Base-by-base conservation (phyloP, 2,113 vertebrate species). In the Pituophis catenifer region DNA sequence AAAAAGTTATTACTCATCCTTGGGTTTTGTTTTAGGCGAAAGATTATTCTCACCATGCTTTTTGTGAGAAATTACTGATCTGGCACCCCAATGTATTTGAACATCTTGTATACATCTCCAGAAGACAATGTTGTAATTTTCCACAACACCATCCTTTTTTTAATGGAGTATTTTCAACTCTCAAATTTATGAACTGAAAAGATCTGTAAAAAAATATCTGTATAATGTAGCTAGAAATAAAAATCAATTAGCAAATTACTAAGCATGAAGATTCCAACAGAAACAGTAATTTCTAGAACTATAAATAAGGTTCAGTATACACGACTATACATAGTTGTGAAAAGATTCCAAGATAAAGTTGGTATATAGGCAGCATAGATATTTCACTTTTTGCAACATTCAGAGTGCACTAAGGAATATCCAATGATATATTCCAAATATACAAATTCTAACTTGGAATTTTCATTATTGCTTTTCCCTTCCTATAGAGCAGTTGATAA, bases 1-100 rank as follows among this genome's bases (percentile, higher is more conserved):
- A 98, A 98, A 98, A 98, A 98, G 97, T 98, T 98, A 98, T 98
- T 98, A 98, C 97, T 98, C 97, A 98, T 98, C 97, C 95, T 97
- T 96, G 97, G 95, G 97, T 96, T 97, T 98, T 97, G 97, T 98
- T 98, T 98, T 98, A 96, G 95, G 96, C 97, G 94, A 98, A 93
- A 98, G 97, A 98, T 98, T 98, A 98, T 98, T 98, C 98, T 98
- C 98, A 97, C 97, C 98, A 98, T 98, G 98, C 96, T 97, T 92
- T 97, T 94, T 95, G 97, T 98, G 97, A 96, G 98, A 98, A 98
- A 98, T 98, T 98, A 98, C 97, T 94, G 97, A 97, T 95, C 96
- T 96, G 98, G 98, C 97, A 96, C 97, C 97, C 98, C 96, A 97
- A 96, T 98, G 97, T 96, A 98, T 95, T 87, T 95, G 95, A 97